Evolutionary conservation across 2,888 invertebrate genomes (phyloP), one percentile per base, ranked within the genome.

Genomic region (Tromatobia lineatoria): DNA sequence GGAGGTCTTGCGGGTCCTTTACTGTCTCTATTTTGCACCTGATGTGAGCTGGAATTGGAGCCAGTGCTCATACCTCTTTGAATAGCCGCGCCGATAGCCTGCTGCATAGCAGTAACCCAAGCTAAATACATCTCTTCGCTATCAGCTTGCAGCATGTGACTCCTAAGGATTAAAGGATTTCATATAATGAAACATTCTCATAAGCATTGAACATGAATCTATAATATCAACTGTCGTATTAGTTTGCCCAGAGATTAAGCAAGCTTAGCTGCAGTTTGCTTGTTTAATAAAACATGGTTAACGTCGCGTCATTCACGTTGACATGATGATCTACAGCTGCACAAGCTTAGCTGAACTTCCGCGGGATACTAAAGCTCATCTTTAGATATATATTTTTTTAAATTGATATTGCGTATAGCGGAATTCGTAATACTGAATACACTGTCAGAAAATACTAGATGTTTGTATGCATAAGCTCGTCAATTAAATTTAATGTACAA

Each of bases 71-170:
- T 94, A 0, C 96, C 95, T 86, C 95, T 95, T 89, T 97, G 97
- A 89, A 97, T 96, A 15, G 98, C 98, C 18, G 97, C 96, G 2
- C 98, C 96, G 88, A 98, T 98, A 25, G 97, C 97, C 90, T 96
- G 96, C 93, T 99, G 99, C 88, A 99, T 95, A 0, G 99, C 98
- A 2, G 96, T 94, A 73, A 99, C 97, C 99, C 99, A 99, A 18
- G 96, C 95, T 88, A 96, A 96, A 87, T 98, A 96, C 96, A 98
- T 97, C 91, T 98, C 97, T 88, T 98, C 98, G 0, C 98, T 98
- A 93, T 99, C 99, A 0, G 99, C 99, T 96, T 99, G 99, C n/a
- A 99, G 95, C 94, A 99, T 97, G 94, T 99, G 99, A 91, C 97
- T 98, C 94, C 85, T 85, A n/a, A 2, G 29, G 34, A 77, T 73